A percentile compares a stretch with the other conserved stretches of the same genome.
These are phyloP conservation scores for Aix galericulata DNA, from an alignment of 2,113 vertebrate genomes.

Conservation along the genomic window DNA sequence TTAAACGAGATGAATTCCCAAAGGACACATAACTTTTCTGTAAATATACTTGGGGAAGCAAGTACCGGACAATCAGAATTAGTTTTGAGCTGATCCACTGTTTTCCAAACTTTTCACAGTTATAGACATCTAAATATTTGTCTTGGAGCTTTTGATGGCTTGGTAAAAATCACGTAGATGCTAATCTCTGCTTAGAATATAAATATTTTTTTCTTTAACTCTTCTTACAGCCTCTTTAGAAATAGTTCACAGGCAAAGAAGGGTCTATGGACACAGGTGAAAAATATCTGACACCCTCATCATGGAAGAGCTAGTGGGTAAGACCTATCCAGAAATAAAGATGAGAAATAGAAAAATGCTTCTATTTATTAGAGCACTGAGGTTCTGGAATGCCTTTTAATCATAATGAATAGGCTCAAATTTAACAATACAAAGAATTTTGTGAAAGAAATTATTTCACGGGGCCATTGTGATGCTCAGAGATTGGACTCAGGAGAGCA, in stretches of 20 bases:
- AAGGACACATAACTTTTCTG: background rate
- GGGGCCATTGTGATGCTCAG: background rate
- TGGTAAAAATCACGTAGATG: background rate
- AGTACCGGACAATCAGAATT: background rate
- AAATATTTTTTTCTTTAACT: background rate
- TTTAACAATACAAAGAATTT: background rate
- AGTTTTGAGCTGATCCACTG: background rate
- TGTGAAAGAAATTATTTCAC: background rate
- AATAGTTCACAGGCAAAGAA: background rate
- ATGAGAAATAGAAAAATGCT: background rate
- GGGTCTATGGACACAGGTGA: background rate
- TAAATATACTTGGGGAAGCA: background rate
- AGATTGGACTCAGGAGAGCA: background rate
- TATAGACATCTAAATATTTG: background rate
- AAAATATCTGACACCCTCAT: background rate
- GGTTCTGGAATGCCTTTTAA: background rate
- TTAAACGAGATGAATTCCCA: background rate
- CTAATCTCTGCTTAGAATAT: background rate
- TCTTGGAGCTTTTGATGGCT: background rate
- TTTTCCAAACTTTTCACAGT: background rate
- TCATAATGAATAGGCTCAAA: background rate
- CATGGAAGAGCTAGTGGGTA: fast-evolving
- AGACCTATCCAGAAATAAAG: background rate
- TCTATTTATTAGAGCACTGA: background rate
- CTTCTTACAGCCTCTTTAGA: background rate